Conservation (phyloP, 2,113 vertebrate species). For the Suricata suricatta region DNA sequence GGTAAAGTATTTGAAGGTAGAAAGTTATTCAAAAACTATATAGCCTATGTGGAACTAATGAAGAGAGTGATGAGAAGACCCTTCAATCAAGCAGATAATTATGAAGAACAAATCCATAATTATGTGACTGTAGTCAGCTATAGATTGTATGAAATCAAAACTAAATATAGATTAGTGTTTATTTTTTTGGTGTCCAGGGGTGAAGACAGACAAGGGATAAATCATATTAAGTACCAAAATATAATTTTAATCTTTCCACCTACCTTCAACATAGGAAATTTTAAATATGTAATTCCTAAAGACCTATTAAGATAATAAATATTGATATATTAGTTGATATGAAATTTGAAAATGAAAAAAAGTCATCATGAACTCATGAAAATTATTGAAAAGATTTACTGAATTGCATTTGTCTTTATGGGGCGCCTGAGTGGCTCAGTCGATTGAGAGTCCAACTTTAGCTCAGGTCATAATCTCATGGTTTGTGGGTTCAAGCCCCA, state of each 20-base stretch:
- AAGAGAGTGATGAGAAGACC: background rate
- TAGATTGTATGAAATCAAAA: background rate
- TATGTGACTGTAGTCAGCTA: background rate
- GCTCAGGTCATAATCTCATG: too few relatives aligned
- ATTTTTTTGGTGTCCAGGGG: background rate
- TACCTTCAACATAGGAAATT: background rate
- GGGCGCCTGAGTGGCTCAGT: too few relatives aligned
- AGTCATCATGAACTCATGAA: background rate
- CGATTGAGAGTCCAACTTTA: too few relatives aligned
- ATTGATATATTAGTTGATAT: background rate
- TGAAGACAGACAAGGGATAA: background rate
- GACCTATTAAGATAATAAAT: background rate
- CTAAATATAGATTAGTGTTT: background rate
- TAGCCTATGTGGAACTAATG: background rate
- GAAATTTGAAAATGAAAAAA: background rate
- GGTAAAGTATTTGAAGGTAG: background rate
- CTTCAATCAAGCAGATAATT: background rate
- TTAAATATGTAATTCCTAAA: background rate
- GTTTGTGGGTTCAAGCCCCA: too few relatives aligned
- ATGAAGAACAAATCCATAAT: background rate
- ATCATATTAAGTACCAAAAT: background rate
- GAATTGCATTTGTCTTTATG: too few relatives aligned
- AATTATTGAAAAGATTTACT: background rate
- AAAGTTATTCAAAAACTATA: background rate
- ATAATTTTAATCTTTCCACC: background rate